Evolutionary conservation across 2,888 invertebrate genomes (phyloP).

Genomic region (Troides aeacus): DNA sequence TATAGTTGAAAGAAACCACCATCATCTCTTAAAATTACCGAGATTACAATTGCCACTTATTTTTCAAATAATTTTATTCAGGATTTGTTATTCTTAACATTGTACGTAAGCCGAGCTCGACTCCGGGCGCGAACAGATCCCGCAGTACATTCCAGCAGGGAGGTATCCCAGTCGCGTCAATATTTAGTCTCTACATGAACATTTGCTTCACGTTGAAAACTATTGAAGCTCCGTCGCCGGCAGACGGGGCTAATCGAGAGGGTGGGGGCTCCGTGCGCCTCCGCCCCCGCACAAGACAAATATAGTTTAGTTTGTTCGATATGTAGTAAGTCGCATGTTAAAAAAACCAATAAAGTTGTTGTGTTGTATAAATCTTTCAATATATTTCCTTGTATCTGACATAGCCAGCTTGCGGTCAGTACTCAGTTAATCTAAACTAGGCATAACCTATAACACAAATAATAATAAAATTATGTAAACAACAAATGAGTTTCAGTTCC

Average conservation of each 20-base stretch:
- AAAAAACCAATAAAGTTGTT: slow-evolving; percentile 24
- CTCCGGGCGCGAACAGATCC: no score
- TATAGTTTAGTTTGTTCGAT: slow-evolving; percentile 14
- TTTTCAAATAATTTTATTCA: background rate
- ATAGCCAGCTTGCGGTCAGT: background rate
- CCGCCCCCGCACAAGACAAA: slow-evolving; percentile 7
- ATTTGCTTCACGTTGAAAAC: no score
- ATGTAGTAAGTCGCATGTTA: slow-evolving; percentile 22
- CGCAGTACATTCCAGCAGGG: no score
- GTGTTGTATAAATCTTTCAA: slow-evolving; percentile 31
- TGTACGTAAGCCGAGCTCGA: background rate
- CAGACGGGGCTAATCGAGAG: background rate
- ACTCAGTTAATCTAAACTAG: background rate
- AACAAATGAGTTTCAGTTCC: background rate
- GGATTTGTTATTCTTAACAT: background rate
- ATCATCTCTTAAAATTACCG: background rate
- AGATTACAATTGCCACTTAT: background rate
- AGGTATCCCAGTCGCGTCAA: background rate
- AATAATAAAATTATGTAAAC: background rate
- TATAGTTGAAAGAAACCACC: no score
- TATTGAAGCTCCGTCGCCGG: no score
- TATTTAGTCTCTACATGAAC: background rate
- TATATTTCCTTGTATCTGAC: background rate
- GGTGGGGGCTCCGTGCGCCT: background rate
- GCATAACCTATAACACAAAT: background rate